phyloP scores from a whole-genome alignment of 2,797 vertebrate species.

The Amblyopsis hoosieri region DNA sequence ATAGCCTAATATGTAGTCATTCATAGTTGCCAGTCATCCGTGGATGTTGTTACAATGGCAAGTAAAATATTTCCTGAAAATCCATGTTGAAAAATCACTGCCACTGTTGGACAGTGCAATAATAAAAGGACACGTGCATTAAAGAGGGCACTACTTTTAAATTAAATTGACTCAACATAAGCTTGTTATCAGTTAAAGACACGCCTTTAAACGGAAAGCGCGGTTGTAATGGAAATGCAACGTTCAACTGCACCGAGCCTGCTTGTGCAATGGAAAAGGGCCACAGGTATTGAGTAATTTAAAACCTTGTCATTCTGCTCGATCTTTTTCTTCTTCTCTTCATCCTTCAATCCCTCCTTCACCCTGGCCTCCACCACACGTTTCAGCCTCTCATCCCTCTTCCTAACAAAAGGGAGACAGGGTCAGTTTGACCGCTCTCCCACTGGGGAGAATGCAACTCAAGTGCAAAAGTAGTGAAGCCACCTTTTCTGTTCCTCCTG shows the following conservation, averaged over 20 bases:
- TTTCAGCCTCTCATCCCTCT: conserved; percentile 88
- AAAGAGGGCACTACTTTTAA: no score
- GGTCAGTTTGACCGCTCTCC: not conserved
- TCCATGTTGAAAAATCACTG: no score
- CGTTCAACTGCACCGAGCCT: no score
- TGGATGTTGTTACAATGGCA: no score
- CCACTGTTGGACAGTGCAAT: no score
- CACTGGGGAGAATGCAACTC: not conserved
- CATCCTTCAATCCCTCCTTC: conserved; percentile 87
- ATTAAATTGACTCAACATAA: no score
- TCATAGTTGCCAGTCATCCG: no score
- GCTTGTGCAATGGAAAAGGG: not conserved
- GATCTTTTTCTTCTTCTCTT: conserved; percentile 91
- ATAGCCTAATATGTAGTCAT: no score
- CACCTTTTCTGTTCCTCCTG: conserved; percentile 91
- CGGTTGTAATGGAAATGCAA: no score
- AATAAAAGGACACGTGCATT: no score
- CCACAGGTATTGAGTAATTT: not conserved
- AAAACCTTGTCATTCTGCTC: conserved; percentile 92
- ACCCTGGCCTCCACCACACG: conserved; percentile 89
- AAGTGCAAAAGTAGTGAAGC: not conserved
- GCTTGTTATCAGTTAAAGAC: no score
- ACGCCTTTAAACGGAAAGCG: not conserved
- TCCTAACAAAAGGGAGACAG: conserved; percentile 72
- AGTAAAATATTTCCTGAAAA: no score